A percentile compares a stretch with the other conserved stretches of the same genome.
Evolutionary conservation across 2,113 vertebrate species (phyloP).

Genomic region (Sturnus vulgaris): DNA sequence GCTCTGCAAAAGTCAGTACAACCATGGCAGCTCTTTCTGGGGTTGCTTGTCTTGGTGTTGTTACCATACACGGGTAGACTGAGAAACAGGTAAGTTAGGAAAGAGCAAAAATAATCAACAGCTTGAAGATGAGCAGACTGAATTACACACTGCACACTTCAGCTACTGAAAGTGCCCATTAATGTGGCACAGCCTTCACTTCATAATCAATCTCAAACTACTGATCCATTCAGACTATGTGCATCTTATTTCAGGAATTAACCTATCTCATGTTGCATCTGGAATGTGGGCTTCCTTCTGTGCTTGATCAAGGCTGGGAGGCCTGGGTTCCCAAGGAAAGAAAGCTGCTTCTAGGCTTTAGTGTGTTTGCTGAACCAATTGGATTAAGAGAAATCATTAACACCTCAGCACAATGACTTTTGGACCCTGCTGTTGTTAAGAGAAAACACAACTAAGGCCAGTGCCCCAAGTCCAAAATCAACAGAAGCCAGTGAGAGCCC

Average conservation of each 20-base stretch:
- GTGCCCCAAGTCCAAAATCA: not conserved
- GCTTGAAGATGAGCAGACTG: not conserved
- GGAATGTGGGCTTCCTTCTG: not conserved
- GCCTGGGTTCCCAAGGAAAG: not conserved
- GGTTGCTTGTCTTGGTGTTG: not conserved
- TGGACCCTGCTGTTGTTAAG: not conserved
- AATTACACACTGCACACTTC: not conserved
- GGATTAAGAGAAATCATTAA: not conserved
- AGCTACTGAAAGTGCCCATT: not conserved
- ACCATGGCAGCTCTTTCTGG: not conserved
- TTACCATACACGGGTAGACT: fast-evolving
- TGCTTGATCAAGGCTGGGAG: not conserved
- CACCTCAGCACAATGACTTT: not conserved
- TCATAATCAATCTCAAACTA: not conserved
- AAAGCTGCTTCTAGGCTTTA: not conserved
- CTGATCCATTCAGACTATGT: not conserved
- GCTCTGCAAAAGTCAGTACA: not conserved
- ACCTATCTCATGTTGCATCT: not conserved
- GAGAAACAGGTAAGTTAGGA: not conserved
- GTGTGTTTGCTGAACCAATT: not conserved
- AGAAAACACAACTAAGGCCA: not conserved
- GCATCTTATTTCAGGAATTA: not conserved
- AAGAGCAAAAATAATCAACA: not conserved
- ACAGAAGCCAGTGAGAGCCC: not conserved
- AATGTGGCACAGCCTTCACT: not conserved